These are phyloP conservation scores for Chloroceryle amazona DNA, from an alignment of 2,797 vertebrate genomes.

Conservation along the genomic window DNA sequence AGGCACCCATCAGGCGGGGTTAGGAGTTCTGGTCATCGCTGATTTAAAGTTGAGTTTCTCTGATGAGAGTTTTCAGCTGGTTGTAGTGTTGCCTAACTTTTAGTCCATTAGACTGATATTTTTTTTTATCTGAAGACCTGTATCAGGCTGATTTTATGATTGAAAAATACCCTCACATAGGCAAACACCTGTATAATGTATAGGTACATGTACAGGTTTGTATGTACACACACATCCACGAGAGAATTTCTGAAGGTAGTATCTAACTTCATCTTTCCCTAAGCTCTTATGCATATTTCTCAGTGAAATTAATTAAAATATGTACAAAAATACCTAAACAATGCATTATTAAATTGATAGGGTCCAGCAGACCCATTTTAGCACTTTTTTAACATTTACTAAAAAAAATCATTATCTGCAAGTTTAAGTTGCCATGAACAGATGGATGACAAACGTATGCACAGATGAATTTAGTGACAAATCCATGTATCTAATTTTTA, in stretches of 20 bases:
- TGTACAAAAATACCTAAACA: conserved; percentile 54
- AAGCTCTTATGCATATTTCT: neutral
- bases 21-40: neutral
- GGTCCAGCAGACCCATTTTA: conserved; percentile 58
- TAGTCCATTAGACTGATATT: neutral
- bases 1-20: neutral
- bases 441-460: conserved; percentile 75
- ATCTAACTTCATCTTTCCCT: neutral
- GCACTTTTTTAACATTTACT: conserved; percentile 58
- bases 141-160: neutral
- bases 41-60: neutral
- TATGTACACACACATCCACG: neutral
- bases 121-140: neutral
- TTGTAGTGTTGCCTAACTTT: neutral
- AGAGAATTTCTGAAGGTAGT: neutral
- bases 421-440: conserved; percentile 70
- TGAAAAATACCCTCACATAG: neutral
- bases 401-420: conserved; percentile 51
- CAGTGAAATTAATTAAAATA: conserved; percentile 24
- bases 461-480: conserved; percentile 75
- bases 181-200: neutral
- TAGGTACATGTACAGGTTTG: neutral
- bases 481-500: conserved; percentile 72
- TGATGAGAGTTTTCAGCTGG: neutral
- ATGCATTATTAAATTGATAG: conserved; percentile 52